Conservation (phyloP, 2,888 invertebrate genomes). For the Trichopoda pennipes region DNA sequence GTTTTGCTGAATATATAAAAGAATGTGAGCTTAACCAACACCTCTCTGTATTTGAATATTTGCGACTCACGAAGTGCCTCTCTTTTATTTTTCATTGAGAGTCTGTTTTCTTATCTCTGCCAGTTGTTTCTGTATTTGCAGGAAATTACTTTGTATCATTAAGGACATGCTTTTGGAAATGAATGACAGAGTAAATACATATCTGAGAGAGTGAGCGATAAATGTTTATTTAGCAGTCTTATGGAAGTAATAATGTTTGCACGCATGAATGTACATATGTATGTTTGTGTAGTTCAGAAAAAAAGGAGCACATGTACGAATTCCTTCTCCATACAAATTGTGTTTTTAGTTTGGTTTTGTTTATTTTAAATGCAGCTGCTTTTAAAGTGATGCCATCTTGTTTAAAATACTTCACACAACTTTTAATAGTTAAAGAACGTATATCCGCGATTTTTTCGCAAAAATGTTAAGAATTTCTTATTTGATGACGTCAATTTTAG, state of each 20-base stretch:
- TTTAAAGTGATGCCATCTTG: conserved; percentile 22
- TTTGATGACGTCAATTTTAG: too few species aligned
- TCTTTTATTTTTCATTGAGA: conserved; percentile 14
- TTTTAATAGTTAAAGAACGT: too few species aligned
- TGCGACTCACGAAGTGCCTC: not conserved
- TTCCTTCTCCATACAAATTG: conserved; percentile 5
- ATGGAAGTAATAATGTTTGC: conserved; percentile 1
- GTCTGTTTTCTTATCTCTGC: conserved; percentile 1
- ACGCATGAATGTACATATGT: not conserved
- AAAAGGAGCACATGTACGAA: not conserved
- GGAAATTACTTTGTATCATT: conserved; percentile 36
- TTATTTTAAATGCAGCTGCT: conserved; percentile 42
- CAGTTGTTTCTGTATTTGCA: conserved; percentile 13
- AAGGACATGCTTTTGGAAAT: conserved; percentile 14
- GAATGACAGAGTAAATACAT: not conserved
- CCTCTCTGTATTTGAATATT: not conserved
- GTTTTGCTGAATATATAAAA: conserved; percentile 48
- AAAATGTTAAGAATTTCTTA: too few species aligned
- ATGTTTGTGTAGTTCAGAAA: not conserved
- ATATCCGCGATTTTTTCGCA: too few species aligned
- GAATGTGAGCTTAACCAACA: conserved; percentile 19
- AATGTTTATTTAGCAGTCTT: conserved; percentile 38
- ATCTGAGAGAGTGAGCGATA: not conserved
- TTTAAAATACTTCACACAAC: not conserved
- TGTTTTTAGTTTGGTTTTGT: conserved; percentile 16